Evolutionary conservation across 2,888 invertebrate genomes (phyloP).

Genomic region (Beris morrisii): DNA sequence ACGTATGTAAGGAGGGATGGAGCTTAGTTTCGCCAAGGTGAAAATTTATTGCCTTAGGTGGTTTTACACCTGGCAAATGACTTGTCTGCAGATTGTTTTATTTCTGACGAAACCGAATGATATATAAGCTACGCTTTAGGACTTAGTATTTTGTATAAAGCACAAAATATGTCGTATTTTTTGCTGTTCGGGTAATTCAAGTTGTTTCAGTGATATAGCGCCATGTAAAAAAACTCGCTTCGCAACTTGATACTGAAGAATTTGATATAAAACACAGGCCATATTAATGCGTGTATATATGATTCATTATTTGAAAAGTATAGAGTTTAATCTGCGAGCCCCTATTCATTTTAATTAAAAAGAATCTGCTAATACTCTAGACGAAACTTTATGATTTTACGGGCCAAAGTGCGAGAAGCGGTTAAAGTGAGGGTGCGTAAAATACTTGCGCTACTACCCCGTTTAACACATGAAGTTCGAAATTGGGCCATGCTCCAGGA

Average conservation of each 20-base stretch:
- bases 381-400: too few relatives aligned
- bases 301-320: neutral
- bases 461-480: too few relatives aligned
- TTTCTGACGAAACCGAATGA: slow-evolving; percentile 3
- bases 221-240: neutral
- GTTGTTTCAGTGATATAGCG: neutral
- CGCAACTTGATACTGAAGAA: slow-evolving; percentile 14
- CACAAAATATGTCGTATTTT: slow-evolving; percentile 5
- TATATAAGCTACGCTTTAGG: slow-evolving; percentile 10
- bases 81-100: slow-evolving; percentile 33
- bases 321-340: neutral
- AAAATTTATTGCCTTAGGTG: slow-evolving; percentile 28
- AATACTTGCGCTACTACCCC: too few relatives aligned
- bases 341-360: too few relatives aligned
- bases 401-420: too few relatives aligned
- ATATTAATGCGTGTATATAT: slow-evolving; percentile 14
- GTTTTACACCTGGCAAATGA: slow-evolving; percentile 32
- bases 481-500: too few relatives aligned
- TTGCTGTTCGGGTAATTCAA: slow-evolving; percentile 1
- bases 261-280: neutral
- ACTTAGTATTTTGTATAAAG: slow-evolving; percentile 23
- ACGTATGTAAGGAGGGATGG: slow-evolving; percentile 13
- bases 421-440: too few relatives aligned
- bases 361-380: too few relatives aligned
- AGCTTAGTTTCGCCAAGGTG: slow-evolving; percentile 19